Conservation (phyloP, 2,888 invertebrate species). For the Apodemia zela region DNA sequence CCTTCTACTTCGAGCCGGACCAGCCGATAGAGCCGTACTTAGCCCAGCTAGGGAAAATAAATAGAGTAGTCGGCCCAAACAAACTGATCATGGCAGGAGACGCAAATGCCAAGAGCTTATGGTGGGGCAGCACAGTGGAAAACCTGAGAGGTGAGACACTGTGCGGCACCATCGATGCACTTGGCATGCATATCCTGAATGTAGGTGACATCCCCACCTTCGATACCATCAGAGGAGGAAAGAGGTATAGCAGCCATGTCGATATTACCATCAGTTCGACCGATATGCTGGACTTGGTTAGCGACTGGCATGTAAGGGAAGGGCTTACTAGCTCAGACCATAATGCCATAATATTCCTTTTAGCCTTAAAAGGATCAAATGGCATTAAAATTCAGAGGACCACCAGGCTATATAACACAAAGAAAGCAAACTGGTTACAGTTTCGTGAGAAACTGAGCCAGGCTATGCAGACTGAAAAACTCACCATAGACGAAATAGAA, state of each 20-base stretch:
- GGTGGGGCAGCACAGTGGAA: too few relatives aligned
- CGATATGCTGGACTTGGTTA: background rate
- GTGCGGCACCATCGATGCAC: background rate
- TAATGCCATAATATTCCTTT: background rate
- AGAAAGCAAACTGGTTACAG: slow-evolving; percentile 21
- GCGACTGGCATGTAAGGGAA: background rate
- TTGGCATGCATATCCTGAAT: background rate
- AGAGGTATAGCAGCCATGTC: background rate
- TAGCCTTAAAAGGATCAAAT: background rate
- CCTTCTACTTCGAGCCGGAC: background rate
- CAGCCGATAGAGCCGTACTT: background rate
- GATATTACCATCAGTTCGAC: background rate
- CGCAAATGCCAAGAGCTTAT: background rate
- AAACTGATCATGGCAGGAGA: background rate
- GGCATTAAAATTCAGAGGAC: slow-evolving; percentile 10
- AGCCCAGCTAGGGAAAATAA: background rate
- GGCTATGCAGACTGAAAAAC: background rate
- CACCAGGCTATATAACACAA: slow-evolving; percentile 22
- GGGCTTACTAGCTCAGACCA: background rate
- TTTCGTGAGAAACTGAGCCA: slow-evolving; percentile 19
- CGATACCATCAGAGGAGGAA: background rate
- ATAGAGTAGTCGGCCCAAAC: background rate
- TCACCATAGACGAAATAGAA: slow-evolving; percentile 8
- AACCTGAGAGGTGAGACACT: background rate
- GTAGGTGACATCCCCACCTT: background rate